Evolutionary conservation across 2,888 invertebrate genomes (phyloP).

Genomic region (Fragum fragum): DNA sequence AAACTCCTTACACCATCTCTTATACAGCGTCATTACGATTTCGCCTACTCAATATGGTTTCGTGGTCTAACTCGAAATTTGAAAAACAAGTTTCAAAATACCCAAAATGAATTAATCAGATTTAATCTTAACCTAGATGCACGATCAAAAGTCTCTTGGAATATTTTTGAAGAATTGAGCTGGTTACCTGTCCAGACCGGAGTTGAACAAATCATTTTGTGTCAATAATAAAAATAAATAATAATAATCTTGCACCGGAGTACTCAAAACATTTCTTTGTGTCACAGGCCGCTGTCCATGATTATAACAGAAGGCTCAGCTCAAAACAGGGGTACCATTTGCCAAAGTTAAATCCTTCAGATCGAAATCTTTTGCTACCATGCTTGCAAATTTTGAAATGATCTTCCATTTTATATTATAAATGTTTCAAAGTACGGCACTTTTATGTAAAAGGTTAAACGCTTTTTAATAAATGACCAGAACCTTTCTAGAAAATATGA

Average conservation of each 20-base stretch:
- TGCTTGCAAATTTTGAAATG: neutral
- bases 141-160: neutral
- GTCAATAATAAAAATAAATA: no score
- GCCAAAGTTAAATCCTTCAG: neutral
- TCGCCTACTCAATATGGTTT: neutral
- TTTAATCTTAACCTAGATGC: neutral
- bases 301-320: neutral
- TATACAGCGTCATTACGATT: neutral
- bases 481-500: no score
- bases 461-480: neutral
- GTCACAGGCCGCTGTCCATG: neutral
- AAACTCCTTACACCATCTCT: neutral
- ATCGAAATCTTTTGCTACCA: neutral
- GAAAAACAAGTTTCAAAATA: neutral
- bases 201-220: no score
- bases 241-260: no score
- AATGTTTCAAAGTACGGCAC: neutral
- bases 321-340: neutral
- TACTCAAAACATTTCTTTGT: constrained; percentile 1
- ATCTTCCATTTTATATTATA: neutral
- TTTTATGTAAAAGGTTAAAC: neutral
- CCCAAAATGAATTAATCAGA: neutral
- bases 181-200: no score
- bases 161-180: no score
- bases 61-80: neutral